These are phyloP conservation scores for Istiophorus platypterus DNA, from an alignment of 2,113 vertebrate species.

Conservation along the genomic window DNA sequence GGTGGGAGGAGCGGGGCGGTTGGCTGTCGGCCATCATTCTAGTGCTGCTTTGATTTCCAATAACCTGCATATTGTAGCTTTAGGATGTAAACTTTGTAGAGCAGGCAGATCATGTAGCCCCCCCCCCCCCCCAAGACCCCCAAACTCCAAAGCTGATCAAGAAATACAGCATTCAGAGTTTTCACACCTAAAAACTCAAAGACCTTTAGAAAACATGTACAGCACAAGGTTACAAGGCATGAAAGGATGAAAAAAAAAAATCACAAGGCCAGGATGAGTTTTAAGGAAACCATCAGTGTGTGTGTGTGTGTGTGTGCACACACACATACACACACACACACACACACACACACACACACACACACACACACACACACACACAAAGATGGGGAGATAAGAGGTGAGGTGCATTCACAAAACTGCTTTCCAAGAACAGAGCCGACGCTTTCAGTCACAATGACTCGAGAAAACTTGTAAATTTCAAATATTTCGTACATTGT, in stretches of 20 bases:
- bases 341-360: too few species aligned
- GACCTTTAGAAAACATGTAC: neutral
- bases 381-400: neutral
- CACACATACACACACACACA: too few species aligned
- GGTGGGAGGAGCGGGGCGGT: too few species aligned
- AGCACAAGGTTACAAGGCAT: too few species aligned
- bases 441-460: conserved; percentile 1
- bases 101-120: neutral
- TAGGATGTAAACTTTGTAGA: neutral
- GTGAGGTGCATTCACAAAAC: conserved; percentile 9
- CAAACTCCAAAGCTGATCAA: too few species aligned
- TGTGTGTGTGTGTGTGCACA: too few species aligned
- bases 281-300: neutral
- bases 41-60: neutral
- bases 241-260: too few species aligned
- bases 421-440: conserved; percentile 7
- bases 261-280: neutral
- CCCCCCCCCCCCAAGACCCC: too few species aligned
- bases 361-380: too few species aligned
- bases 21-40: neutral
- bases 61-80: neutral
- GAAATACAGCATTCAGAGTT: conserved; percentile 2
- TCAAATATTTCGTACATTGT: neutral
- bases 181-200: neutral
- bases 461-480: neutral